Conservation (phyloP, 2,888 invertebrate species). For the Diadromus collaris region DNA sequence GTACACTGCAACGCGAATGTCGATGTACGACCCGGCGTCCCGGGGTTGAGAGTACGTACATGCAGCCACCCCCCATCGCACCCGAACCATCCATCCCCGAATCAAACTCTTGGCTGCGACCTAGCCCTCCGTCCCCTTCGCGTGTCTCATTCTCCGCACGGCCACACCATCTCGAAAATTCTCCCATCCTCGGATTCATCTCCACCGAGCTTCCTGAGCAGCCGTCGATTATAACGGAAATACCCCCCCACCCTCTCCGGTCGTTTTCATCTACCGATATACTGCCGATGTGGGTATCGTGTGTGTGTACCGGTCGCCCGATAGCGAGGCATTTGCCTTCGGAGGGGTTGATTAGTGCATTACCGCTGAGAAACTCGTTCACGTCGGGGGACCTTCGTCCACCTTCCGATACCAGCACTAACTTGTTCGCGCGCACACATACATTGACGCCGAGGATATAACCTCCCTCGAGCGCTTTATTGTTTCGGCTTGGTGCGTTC, state of each 20-base stretch:
- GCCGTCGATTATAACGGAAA: conserved; percentile 78
- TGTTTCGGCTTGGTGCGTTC: conserved; percentile 48
- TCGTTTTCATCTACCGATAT: conserved; percentile 63
- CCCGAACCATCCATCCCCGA: conserved; percentile 57
- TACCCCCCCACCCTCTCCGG: conserved; percentile 64
- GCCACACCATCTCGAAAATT: conserved; percentile 27
- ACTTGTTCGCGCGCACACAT: conserved; percentile 12
- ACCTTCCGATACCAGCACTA: conserved; percentile 59
- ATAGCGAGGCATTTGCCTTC: conserved; percentile 69
- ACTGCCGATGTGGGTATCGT: conserved; percentile 2
- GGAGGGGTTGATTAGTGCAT: conserved; percentile 77
- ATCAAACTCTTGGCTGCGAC: conserved; percentile 54
- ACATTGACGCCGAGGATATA: conserved; percentile 14
- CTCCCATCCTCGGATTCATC: conserved; percentile 55
- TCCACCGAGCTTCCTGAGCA: conserved; percentile 66
- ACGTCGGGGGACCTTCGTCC: conserved; percentile 58
- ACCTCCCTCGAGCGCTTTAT: conserved; percentile 18
- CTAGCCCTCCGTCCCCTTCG: conserved; percentile 52
- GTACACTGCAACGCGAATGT: conserved; percentile 66
- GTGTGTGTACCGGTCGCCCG: neutral
- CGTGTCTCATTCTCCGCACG: conserved; percentile 56
- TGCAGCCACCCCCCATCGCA: conserved; percentile 60
- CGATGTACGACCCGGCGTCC: conserved; percentile 67
- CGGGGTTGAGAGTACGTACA: conserved; percentile 64
- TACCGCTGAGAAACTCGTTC: conserved; percentile 72